phyloP scores from a whole-genome alignment of 2,113 vertebrate genomes.

The Callaeas wilsoni region DNA sequence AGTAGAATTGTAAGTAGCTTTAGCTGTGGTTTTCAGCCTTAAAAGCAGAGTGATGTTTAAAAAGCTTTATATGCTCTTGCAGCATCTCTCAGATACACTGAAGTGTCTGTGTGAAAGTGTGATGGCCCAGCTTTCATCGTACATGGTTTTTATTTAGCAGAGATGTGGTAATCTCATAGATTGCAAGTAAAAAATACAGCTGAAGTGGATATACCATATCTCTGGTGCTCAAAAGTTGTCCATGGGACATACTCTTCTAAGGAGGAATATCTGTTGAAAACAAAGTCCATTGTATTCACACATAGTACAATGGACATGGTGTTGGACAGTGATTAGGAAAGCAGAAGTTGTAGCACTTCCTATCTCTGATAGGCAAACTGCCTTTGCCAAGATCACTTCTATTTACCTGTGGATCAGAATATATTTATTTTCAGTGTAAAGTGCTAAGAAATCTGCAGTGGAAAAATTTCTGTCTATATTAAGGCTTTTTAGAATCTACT shows the following conservation, averaged over 20 bases:
- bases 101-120: no score
- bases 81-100: not conserved
- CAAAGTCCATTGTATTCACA: not conserved
- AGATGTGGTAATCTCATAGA: not conserved
- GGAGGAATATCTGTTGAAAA: not conserved
- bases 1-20: not conserved
- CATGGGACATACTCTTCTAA: not conserved
- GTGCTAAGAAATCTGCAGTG: not conserved
- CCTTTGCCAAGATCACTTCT: not conserved
- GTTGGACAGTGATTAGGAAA: not conserved
- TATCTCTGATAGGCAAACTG: not conserved
- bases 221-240: not conserved
- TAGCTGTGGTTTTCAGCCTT: not conserved
- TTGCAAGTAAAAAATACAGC: not conserved
- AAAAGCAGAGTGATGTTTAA: not conserved
- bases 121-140: not conserved
- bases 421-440: not conserved
- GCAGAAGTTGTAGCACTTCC: not conserved
- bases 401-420: not conserved
- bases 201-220: not conserved
- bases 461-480: not conserved
- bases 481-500: not conserved
- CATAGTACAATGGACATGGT: not conserved
- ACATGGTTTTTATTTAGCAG: not conserved
- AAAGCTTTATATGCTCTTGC: not conserved